Evolutionary conservation across 2,113 vertebrate genomes (phyloP).

Genomic region (Atlantisia rogersi): DNA sequence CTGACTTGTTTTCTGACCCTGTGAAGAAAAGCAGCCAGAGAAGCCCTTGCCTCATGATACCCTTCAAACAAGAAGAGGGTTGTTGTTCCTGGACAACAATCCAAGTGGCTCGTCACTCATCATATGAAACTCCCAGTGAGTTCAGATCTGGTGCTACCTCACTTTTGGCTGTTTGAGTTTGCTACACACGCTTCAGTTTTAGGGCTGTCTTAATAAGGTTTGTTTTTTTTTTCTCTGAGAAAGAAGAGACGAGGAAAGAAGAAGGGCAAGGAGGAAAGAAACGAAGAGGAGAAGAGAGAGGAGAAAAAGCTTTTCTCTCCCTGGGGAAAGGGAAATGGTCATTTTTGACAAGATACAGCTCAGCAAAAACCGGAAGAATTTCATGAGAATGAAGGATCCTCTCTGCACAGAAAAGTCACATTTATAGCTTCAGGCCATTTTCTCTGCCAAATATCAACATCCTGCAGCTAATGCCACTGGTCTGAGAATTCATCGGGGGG

Average conservation of each 20-base stretch:
- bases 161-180: neutral
- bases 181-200: neutral
- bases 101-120: neutral
- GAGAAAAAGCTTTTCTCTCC: neutral
- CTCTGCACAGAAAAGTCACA: neutral
- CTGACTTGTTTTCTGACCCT: neutral
- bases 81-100: neutral
- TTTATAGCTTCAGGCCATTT: neutral
- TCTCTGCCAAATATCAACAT: neutral
- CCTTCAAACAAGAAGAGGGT: neutral
- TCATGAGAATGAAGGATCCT: neutral
- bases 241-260: neutral
- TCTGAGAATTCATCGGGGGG: neutral
- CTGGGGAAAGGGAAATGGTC: neutral
- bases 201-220: neutral
- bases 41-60: neutral
- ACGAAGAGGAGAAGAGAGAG: too few species aligned
- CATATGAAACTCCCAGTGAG: neutral
- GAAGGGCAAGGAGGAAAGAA: too few species aligned
- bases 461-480: neutral
- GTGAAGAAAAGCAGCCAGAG: neutral
- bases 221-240: neutral
- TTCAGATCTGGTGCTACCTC: neutral
- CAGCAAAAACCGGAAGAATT: neutral
- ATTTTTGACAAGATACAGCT: neutral